phyloP scores from a whole-genome alignment of 37 sponge, comb jelly and placozoan species.

The Eunapius fragilis region DNA sequence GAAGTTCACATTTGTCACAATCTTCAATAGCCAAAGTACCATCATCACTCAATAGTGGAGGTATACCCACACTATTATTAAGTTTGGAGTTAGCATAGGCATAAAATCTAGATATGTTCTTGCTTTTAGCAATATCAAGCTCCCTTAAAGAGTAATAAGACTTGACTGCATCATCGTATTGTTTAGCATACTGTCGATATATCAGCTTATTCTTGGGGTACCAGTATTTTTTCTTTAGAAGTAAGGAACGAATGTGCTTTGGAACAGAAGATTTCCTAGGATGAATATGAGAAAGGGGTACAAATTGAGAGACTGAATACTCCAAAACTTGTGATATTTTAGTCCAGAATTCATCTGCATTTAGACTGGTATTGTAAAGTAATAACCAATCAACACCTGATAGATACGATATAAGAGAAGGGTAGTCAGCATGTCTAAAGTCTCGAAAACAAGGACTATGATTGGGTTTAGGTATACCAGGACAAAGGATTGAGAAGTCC shows the following conservation, averaged over 20 bases:
- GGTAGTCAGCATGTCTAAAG: neutral
- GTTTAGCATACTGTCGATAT: neutral
- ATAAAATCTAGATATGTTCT: neutral
- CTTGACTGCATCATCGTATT: neutral
- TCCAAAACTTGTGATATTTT: neutral
- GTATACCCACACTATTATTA: neutral
- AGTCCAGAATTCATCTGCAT: neutral
- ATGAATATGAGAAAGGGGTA: neutral
- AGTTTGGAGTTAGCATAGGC: neutral
- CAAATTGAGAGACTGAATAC: neutral
- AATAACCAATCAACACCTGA: neutral
- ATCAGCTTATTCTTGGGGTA: neutral
- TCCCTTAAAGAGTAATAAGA: neutral
- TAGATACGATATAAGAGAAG: neutral
- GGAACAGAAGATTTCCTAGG: neutral
- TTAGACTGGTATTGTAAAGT: neutral
- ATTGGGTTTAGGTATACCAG: neutral
- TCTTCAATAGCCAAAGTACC: neutral
- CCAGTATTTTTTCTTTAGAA: neutral
- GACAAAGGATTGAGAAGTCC: neutral
- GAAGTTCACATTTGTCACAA: too few relatives aligned
- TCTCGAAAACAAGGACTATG: neutral
- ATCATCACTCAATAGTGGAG: neutral
- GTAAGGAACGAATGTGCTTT: neutral
- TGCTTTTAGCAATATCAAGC: neutral